Evolutionary conservation across 2,888 invertebrate genomes (phyloP).

Genomic region (Coelopa pilipes): DNA sequence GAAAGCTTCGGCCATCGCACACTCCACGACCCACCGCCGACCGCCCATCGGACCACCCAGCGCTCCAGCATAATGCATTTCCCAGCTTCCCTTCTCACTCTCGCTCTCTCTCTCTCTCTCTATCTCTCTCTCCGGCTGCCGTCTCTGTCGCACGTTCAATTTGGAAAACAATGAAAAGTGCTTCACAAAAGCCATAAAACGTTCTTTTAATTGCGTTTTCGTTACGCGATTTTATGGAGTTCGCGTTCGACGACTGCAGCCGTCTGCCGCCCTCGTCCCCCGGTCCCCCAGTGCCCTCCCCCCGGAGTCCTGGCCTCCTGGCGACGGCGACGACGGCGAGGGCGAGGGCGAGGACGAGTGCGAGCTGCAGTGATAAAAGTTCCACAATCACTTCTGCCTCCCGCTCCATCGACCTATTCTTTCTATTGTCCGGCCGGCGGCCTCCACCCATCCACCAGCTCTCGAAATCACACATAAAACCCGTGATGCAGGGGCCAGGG

Average conservation of each 20-base stretch:
- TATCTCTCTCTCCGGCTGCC: neutral
- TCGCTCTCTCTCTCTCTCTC: neutral
- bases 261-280: neutral
- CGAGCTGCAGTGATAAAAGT: constrained; percentile 22
- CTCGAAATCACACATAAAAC: too few relatives aligned
- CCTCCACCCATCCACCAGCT: too few relatives aligned
- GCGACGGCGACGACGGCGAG: neutral
- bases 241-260: constrained; percentile 46
- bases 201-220: constrained; percentile 67
- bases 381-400: constrained; percentile 7
- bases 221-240: constrained; percentile 64
- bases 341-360: neutral
- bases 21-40: neutral
- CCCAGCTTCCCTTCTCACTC: neutral
- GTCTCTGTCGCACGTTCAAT: constrained; percentile 5
- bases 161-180: constrained; percentile 32
- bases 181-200: constrained; percentile 62
- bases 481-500: too few relatives aligned
- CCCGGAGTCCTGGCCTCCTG: neutral
- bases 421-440: too few relatives aligned
- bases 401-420: too few relatives aligned
- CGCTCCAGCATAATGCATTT: neutral
- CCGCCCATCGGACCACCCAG: neutral
- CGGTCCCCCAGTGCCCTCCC: neutral
- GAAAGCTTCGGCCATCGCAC: neutral